Percentiles rank a stretch among this genome's conserved stretches.
These are phyloP conservation scores for Rhopalosiphum nymphaeae DNA, from an alignment of 2,888 invertebrate genomes.

Conservation along the genomic window DNA sequence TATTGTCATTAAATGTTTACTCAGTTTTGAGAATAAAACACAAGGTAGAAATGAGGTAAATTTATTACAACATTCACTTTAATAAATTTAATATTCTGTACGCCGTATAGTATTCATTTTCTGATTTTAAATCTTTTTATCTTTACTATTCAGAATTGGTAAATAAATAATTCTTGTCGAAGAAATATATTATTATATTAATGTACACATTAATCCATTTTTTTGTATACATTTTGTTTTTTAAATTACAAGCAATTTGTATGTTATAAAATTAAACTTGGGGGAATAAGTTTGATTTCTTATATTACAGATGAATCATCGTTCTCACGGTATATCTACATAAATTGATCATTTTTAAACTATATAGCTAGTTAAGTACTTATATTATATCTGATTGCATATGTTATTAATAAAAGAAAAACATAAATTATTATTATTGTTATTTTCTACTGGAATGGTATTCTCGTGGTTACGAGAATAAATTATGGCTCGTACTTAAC, in stretches of 20 bases:
- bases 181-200: not conserved
- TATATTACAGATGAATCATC: not conserved
- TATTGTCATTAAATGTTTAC: not conserved
- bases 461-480: not conserved
- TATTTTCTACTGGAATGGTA: not conserved
- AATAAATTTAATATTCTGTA: not conserved
- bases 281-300: not conserved
- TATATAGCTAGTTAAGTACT: not conserved
- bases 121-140: not conserved
- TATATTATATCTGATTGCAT: not conserved
- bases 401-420: not conserved
- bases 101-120: not conserved
- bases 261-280: not conserved
- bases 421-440: not conserved
- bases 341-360: not conserved
- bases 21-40: not conserved
- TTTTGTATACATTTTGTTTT: not conserved
- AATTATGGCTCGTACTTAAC: not conserved
- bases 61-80: not conserved
- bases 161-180: not conserved
- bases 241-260: not conserved
- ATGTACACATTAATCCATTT: too few relatives aligned
- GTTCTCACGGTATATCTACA: not conserved
- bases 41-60: not conserved
- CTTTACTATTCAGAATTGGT: not conserved